Evolutionary conservation across 2,113 vertebrate genomes (phyloP).

Genomic region (Chinchilla lanigera): DNA sequence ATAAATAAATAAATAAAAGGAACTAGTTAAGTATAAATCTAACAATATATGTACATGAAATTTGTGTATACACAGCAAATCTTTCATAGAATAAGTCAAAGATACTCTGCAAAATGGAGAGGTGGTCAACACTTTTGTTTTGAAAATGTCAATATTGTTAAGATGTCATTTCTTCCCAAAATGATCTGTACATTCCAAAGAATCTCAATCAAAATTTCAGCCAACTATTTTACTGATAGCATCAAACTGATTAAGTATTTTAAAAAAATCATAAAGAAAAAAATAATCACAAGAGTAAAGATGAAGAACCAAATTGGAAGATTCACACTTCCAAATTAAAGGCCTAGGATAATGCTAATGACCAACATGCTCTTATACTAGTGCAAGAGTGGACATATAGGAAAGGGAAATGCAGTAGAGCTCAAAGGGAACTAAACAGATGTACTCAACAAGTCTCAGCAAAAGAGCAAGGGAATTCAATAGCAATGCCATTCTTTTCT

Average conservation of each 20-base stretch:
- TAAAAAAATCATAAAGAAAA: background rate
- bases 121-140: background rate
- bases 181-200: background rate
- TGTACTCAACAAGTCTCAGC: background rate
- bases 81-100: background rate
- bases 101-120: background rate
- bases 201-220: background rate
- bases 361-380: background rate
- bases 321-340: background rate
- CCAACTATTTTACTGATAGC: background rate
- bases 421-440: background rate
- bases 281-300: background rate
- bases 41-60: background rate
- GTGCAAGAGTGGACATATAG: background rate
- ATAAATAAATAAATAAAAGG: background rate
- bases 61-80: background rate
- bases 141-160: background rate
- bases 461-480: background rate
- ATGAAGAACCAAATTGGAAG: background rate
- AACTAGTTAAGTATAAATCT: background rate
- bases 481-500: background rate
- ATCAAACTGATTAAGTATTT: background rate
- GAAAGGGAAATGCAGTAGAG: background rate
- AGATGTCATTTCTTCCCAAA: background rate
- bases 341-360: background rate